A percentile compares a stretch with the other conserved stretches of the same genome.
Evolutionary conservation across 2,113 vertebrate species (phyloP).

Genomic region (Callionymus lyra): DNA sequence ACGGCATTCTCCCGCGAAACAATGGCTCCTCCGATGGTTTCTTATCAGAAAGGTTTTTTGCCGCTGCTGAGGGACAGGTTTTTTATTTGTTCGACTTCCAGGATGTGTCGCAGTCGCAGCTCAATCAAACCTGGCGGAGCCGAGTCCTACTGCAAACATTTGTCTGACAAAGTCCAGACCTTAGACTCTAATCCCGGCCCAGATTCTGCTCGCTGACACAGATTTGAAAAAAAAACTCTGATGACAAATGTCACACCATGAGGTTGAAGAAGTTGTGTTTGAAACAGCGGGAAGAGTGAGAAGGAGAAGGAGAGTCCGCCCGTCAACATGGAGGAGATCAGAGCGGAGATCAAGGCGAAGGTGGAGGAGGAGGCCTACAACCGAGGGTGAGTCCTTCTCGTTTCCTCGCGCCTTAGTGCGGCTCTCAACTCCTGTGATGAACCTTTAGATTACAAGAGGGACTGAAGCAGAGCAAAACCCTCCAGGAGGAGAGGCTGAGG

Average conservation of each 20-base stretch:
- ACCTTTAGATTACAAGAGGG: slow-evolving; percentile 59
- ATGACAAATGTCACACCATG: slow-evolving; percentile 33
- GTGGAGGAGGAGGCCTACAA: slow-evolving; percentile 87
- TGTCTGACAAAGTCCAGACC: slow-evolving; percentile 53
- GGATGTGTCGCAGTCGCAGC: slow-evolving; percentile 32
- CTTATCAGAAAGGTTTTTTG: slow-evolving; percentile 20
- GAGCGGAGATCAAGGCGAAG: slow-evolving; percentile 79
- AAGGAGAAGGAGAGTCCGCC: slow-evolving; percentile 69
- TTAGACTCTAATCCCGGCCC: slow-evolving; percentile 27
- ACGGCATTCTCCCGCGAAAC: slow-evolving; percentile 22
- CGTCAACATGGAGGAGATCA: slow-evolving; percentile 73
- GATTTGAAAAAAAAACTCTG: too few relatives aligned
- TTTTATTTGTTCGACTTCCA: slow-evolving; percentile 45
- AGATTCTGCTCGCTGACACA: too few relatives aligned
- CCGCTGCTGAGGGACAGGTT: slow-evolving; percentile 27
- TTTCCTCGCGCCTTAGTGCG: slow-evolving; percentile 1
- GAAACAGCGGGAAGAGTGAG: slow-evolving; percentile 78
- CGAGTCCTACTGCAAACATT: slow-evolving; percentile 53
- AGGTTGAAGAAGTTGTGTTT: slow-evolving; percentile 36
- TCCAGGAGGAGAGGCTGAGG: slow-evolving; percentile 52
- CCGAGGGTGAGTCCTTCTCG: slow-evolving; percentile 75
- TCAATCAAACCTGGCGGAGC: slow-evolving; percentile 24
- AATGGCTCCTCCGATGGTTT: slow-evolving; percentile 19
- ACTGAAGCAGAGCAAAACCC: slow-evolving; percentile 52
- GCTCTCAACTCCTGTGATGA: background rate